phyloP scores from a whole-genome alignment of 2,888 invertebrate genomes.

The Pachycephus smyrnensis region DNA sequence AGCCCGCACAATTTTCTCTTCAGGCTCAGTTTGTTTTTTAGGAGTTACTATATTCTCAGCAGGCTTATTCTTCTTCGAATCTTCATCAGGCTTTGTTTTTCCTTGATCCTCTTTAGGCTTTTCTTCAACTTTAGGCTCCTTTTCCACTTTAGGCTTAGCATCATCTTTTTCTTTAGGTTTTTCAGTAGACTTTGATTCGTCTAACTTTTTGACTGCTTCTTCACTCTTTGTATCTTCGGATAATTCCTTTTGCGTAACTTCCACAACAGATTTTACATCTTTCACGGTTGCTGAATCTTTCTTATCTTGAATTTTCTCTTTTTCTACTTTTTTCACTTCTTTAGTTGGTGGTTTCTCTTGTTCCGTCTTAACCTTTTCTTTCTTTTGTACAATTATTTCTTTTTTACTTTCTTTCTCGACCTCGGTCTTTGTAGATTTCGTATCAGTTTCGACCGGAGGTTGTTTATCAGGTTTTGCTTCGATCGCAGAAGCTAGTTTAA shows the following conservation, averaged over 20 bases:
- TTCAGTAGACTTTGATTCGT: slow-evolving; percentile 18
- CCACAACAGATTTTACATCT: slow-evolving; percentile 12
- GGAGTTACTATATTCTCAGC: slow-evolving; percentile 1
- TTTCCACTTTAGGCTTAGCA: not conserved
- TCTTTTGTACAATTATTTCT: not conserved
- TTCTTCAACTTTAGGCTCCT: slow-evolving; percentile 12
- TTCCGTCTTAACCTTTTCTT: not conserved
- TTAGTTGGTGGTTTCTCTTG: slow-evolving; percentile 7
- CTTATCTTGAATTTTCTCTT: slow-evolving; percentile 6
- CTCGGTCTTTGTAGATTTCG: slow-evolving; percentile 15
- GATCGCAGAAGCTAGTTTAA: not conserved
- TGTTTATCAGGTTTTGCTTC: not conserved
- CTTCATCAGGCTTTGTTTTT: slow-evolving; percentile 14
- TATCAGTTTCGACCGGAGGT: not conserved
- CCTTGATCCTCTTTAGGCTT: slow-evolving; percentile 13
- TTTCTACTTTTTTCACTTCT: slow-evolving; percentile 1
- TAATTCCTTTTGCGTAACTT: slow-evolving; percentile 11
- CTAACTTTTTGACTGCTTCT: slow-evolving; percentile 17
- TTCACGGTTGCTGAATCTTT: not conserved
- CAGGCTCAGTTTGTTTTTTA: slow-evolving; percentile 8
- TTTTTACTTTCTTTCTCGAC: slow-evolving; percentile 15
- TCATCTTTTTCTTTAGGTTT: slow-evolving; percentile 15
- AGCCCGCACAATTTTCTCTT: slow-evolving; percentile 2
- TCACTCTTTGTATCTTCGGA: slow-evolving; percentile 5
- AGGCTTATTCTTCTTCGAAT: slow-evolving; percentile 6